Evolutionary conservation across 2,888 invertebrate species (phyloP).

Genomic region (Alsophila aescularia): DNA sequence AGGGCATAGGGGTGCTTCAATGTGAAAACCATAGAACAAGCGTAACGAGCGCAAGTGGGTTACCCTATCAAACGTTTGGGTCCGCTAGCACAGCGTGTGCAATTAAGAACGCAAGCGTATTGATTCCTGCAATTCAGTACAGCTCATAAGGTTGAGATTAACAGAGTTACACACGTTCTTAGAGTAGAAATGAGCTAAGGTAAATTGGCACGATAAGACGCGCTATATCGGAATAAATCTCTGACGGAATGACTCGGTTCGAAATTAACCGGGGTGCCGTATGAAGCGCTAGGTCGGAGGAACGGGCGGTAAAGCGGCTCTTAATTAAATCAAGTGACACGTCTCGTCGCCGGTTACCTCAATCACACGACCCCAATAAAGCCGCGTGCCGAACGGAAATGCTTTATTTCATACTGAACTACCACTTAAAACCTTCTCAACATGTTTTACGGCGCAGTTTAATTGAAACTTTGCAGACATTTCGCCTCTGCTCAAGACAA

Average conservation of each 20-base stretch:
- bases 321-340: conserved; percentile 84
- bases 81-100: neutral
- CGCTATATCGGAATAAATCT: conserved; percentile 79
- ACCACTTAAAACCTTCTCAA: conserved; percentile 39
- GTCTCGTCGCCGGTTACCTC: conserved; percentile 79
- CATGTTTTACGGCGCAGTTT: conserved; percentile 33
- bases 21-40: conserved; percentile 3
- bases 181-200: conserved; percentile 26
- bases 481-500: conserved; percentile 30
- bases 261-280: conserved; percentile 74
- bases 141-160: conserved; percentile 13
- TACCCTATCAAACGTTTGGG: neutral
- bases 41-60: too few species aligned
- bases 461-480: conserved; percentile 35
- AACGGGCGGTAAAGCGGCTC: conserved; percentile 80
- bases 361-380: conserved; percentile 83
- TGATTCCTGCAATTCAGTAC: conserved; percentile 8
- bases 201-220: conserved; percentile 38
- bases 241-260: conserved; percentile 70
- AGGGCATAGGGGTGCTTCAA: conserved; percentile 10
- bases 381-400: conserved; percentile 66
- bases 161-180: conserved; percentile 15
- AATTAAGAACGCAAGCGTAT: neutral
- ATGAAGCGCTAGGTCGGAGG: conserved; percentile 72
- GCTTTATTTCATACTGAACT: conserved; percentile 58